Conservation (phyloP, 1,140 invertebrate genomes). For the Periplaneta americana region DNA sequence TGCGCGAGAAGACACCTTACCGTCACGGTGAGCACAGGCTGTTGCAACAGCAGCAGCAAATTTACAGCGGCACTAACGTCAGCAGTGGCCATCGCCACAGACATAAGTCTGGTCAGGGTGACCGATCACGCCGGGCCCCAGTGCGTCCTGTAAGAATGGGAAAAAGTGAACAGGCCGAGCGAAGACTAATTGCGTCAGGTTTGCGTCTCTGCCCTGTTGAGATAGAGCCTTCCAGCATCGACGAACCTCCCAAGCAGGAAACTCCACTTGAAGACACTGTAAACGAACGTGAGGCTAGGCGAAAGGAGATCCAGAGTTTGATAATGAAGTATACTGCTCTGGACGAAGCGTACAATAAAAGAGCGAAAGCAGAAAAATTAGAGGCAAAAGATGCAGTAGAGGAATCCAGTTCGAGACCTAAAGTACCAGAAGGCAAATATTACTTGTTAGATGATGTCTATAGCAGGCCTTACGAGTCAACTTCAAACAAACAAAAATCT, state of each 20-base stretch:
- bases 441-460: conserved; percentile 1
- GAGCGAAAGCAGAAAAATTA: too few species aligned
- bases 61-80: too few species aligned
- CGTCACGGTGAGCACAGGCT: conserved; percentile 31
- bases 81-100: not conserved
- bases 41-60: conserved; percentile 26
- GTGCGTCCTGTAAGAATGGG: conserved; percentile 2
- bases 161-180: conserved; percentile 15
- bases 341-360: conserved; percentile 51
- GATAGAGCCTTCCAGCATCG: conserved; percentile 24
- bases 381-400: not conserved
- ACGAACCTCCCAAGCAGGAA: conserved; percentile 34
- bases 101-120: conserved; percentile 15
- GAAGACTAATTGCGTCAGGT: not conserved
- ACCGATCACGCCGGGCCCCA: not conserved
- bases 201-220: conserved; percentile 9
- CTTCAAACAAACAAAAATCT: not conserved
- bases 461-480: not conserved
- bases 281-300: conserved; percentile 62
- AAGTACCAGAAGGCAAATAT: not conserved
- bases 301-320: conserved; percentile 74
- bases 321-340: conserved; percentile 70
- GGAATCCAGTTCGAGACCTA: not conserved
- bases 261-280: conserved; percentile 34
- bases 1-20: conserved; percentile 53